phyloP scores from a whole-genome alignment of 2,113 vertebrate genomes.

The Hippocampus zosterae region DNA sequence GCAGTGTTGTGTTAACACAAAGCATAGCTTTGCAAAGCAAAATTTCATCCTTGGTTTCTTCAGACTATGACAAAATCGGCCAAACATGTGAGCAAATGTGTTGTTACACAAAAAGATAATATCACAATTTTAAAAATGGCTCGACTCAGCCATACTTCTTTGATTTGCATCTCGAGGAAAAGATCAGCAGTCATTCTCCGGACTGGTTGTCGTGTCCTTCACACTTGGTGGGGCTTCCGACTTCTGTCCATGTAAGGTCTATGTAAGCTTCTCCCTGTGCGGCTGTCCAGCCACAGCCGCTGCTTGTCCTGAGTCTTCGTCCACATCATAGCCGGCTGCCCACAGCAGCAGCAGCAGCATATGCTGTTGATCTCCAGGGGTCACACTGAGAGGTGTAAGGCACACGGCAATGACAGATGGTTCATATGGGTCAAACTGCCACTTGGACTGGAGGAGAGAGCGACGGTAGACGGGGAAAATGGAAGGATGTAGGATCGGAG shows the following conservation, averaged over 20 bases:
- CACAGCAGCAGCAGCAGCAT: slow-evolving; percentile 38
- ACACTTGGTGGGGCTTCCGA: neutral
- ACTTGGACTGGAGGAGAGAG: slow-evolving; percentile 32
- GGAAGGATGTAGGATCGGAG: slow-evolving; percentile 21
- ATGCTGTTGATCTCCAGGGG: slow-evolving; percentile 47
- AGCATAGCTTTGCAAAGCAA: no score
- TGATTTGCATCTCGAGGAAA: neutral
- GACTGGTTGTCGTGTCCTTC: neutral
- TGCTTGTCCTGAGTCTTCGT: slow-evolving; percentile 19
- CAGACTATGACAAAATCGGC: no score
- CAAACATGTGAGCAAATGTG: no score
- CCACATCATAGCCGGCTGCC: slow-evolving; percentile 26
- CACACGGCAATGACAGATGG: slow-evolving; percentile 57
- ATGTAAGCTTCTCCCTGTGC: neutral
- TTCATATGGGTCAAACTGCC: slow-evolving; percentile 61
- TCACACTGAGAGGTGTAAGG: slow-evolving; percentile 46
- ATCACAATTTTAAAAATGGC: no score
- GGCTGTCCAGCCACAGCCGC: neutral
- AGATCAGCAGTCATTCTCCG: neutral
- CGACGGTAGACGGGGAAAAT: slow-evolving; percentile 23
- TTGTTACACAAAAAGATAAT: no score
- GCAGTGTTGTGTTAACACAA: no score
- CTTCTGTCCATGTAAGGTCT: neutral
- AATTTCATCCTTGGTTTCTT: no score
- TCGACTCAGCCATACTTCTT: no score